Base-by-base conservation (phyloP, 2,113 vertebrate genomes). In the Zosterops japonicus region DNA sequence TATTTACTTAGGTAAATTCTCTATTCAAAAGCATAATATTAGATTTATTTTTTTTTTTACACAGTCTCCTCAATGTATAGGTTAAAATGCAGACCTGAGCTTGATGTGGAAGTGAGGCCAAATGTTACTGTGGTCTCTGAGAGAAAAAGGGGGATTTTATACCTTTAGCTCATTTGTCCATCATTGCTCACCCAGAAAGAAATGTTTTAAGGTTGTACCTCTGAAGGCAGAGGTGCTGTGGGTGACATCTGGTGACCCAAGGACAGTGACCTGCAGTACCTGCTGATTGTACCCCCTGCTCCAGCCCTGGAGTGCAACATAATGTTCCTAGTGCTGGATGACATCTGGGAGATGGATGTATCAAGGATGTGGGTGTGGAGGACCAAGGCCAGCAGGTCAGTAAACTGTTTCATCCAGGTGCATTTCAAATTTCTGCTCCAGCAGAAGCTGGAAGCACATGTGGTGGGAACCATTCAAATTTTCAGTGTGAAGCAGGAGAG, bases 1-100 rank as follows among this genome's bases (percentile, higher is more conserved):
- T 98, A 98, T 98, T 98, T 98, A 98, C 96, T 97, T 97, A 97
- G 95, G 98, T 97, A 98, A 97, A 98, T 97, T 98, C 95, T 96
- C 94, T 92, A 95, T 97, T 97, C 75, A 90, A 81, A 96, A 97
- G 96, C 87, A 96, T 96, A 96, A 97, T 96, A 97, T 94, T 97
- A 97, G 91, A 90, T 46, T 65, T 83, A 80, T 95, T 93, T 76
- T 39, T 76, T 84, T 95, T 93, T 77, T 59, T 76, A 93, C 4
- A 35, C 79, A 75, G 52, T 84, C 93, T 97, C 86, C 91, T 95
- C 44, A 2, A 93, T 75, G 88, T 95, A 55, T 78, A 77, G 82
- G 61, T 94, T 89, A 93, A 97, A 96, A 94, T 81, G 50, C 87
- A 97, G 92, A 79, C 80, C 88, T 87, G 71, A 80, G 53, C 77